These are phyloP conservation scores for Eciton burchellii DNA, from an alignment of 1,140 invertebrate species.

Conservation along the genomic window DNA sequence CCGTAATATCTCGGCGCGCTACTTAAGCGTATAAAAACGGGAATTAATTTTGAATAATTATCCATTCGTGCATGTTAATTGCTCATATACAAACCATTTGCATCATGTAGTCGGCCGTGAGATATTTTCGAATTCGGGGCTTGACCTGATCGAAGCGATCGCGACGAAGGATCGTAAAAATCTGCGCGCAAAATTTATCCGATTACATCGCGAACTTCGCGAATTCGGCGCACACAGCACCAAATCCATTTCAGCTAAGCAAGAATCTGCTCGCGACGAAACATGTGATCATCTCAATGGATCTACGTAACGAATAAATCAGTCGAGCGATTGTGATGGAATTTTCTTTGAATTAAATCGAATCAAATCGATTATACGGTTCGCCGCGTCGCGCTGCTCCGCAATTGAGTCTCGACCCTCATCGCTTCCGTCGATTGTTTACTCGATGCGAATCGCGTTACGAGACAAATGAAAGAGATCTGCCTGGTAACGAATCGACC, in stretches of 20 bases:
- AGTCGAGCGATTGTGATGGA: slow-evolving; percentile 20
- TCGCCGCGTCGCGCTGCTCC: slow-evolving; percentile 21
- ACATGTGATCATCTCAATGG: slow-evolving; percentile 30
- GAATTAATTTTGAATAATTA: slow-evolving; percentile 27
- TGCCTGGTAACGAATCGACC: background rate
- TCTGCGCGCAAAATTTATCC: background rate
- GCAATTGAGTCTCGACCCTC: slow-evolving; percentile 36
- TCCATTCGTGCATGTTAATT: background rate
- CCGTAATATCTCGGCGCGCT: background rate
- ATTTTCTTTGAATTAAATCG: slow-evolving; percentile 53
- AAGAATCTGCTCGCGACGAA: slow-evolving; percentile 19
- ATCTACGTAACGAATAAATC: slow-evolving; percentile 27
- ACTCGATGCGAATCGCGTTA: slow-evolving; percentile 15
- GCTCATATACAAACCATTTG: background rate
- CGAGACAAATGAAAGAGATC: slow-evolving; percentile 12
- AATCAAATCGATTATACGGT: slow-evolving; percentile 53
- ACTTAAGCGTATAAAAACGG: slow-evolving; percentile 21
- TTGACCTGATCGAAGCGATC: background rate
- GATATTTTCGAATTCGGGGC: background rate
- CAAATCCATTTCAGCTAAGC: slow-evolving; percentile 31
- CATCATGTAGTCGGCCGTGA: background rate
- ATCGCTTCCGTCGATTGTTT: slow-evolving; percentile 23
- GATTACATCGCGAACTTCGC: background rate
- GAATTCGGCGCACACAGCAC: slow-evolving; percentile 21
- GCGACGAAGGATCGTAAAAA: background rate